Evolutionary conservation across 2,797 vertebrate genomes (phyloP).

Genomic region (Coilia nasus): DNA sequence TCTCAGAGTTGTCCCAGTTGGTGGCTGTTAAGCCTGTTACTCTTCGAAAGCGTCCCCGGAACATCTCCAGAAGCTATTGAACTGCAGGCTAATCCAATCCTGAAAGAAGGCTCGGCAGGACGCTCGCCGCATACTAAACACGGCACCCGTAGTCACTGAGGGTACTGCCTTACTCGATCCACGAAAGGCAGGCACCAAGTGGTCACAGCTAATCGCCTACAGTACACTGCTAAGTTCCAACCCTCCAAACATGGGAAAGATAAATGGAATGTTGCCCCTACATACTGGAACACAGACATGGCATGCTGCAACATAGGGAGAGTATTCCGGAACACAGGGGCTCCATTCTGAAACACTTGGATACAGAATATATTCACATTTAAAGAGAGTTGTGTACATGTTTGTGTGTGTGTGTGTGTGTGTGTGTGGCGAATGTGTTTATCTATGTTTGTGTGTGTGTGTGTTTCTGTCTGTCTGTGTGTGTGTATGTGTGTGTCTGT

Average conservation of each 20-base stretch:
- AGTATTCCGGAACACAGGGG: too few species aligned
- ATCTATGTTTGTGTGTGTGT: too few species aligned
- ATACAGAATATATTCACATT: background rate
- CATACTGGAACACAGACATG: too few species aligned
- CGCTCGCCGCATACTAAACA: background rate
- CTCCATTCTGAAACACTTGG: background rate
- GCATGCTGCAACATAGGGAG: too few species aligned
- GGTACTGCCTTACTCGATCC: background rate
- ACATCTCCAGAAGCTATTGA: constrained; percentile 23
- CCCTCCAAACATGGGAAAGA: background rate
- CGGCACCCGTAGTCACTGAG: background rate
- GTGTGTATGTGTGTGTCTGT: too few species aligned
- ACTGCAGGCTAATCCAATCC: constrained; percentile 16
- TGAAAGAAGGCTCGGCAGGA: background rate
- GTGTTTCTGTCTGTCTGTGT: too few species aligned
- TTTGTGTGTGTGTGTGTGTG: too few species aligned
- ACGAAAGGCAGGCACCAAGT: background rate
- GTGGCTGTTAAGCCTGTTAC: constrained; percentile 17
- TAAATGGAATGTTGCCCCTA: background rate
- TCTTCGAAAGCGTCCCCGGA: background rate
- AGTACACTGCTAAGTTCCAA: too few species aligned
- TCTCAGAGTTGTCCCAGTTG: background rate
- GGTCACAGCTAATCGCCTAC: background rate
- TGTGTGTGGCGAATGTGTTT: too few species aligned
- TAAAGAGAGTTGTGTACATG: background rate